Percentiles rank a stretch among this genome's conserved stretches.
These are phyloP conservation scores for Drosophila leonis DNA, from an alignment of 2,888 invertebrate genomes.

Conservation along the genomic window DNA sequence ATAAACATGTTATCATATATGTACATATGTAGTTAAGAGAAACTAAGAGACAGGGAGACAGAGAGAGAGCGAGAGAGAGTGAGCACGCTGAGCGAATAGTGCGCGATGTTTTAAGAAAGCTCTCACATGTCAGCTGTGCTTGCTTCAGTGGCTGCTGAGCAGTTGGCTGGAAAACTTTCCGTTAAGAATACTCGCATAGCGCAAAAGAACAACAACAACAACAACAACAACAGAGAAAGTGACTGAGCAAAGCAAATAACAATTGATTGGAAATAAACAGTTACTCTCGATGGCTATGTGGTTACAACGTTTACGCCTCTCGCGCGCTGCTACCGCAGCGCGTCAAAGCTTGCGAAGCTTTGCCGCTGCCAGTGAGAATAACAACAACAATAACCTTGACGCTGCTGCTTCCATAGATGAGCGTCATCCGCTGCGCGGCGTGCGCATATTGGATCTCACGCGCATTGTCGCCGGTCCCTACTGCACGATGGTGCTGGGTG, in stretches of 20 bases:
- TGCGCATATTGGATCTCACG: conserved; percentile 92
- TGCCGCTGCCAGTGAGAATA: conserved; percentile 38
- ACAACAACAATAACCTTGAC: conserved; percentile 17
- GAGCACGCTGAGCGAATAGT: conserved; percentile 13
- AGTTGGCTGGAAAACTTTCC: conserved; percentile 66
- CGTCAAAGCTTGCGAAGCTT: conserved; percentile 64
- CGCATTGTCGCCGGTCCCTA: conserved; percentile 97
- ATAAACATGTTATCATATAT: conserved; percentile 17
- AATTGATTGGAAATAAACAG: conserved; percentile 11
- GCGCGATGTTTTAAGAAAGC: conserved; percentile 38
- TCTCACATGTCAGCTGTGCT: conserved; percentile 10
- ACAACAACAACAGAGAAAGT: conserved; percentile 13
- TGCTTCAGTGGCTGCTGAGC: conserved; percentile 37
- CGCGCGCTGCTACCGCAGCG: conserved; percentile 24
- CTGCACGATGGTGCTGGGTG: conserved; percentile 96
- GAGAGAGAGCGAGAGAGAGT: conserved; percentile 1
- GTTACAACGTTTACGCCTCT: conserved; percentile 40
- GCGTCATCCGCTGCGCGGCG: conserved; percentile 89
- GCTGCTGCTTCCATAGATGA: conserved; percentile 52
- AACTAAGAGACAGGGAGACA: not conserved
- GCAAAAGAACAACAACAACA: not conserved
- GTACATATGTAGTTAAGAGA: not conserved
- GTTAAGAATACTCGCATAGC: conserved; percentile 24
- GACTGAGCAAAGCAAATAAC: conserved; percentile 1
- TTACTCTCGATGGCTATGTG: conserved; percentile 35